Base-by-base conservation (phyloP, 2,888 invertebrate species). In the Polydrusus pterygomalis region DNA sequence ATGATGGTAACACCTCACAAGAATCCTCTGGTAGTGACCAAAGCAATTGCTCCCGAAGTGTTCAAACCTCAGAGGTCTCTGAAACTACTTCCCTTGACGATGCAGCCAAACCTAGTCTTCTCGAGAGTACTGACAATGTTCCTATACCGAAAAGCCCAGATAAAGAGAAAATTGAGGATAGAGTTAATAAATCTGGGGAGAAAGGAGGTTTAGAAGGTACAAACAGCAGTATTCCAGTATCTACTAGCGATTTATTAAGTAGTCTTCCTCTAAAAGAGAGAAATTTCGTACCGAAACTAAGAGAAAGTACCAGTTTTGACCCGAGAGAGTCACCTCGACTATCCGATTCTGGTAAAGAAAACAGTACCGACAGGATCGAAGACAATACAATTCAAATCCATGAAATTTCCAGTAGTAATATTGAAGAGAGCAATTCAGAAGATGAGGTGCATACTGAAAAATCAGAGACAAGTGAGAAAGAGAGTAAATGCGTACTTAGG, bases 381-480 rank as follows among this genome's bases (percentile, higher is more conserved):
- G 89, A 89, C 78, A 87, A 85, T 75, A 85, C 89, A 58, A 92
- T 92, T 54, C 92, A 93, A 86, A 92, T 92, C 79, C 90, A 92
- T 85, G 92, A 93, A 85, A 91, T 93, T 17, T 92, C 92, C 0
- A 92, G 92, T 0, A 91, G 91, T 81, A 91, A 91, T 54, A 89
- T 89, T 9, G 89, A 89, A n/a, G 88, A 78, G 30, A 70, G 45
- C 13, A 8, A 34, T 5, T 11, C n/a, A 11, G 75, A 73, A 25
- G 70, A 70, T 0, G 74, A 76, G 1, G 10, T 10, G 1, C 15
- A 10, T 17, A 20, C 43, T 18, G 58, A 47, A 18, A 25, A 30
- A 8, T 5, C 8, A 5, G 38, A 20, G 34, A 69, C 45, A 7
- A 47, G 17, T 7, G 69, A 69, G 18, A 58, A 58, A 45, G 58